Percentiles rank a stretch among this genome's conserved stretches.
Evolutionary conservation across 2,888 invertebrate species (phyloP).

Genomic region (Oligia fasciuncula): DNA sequence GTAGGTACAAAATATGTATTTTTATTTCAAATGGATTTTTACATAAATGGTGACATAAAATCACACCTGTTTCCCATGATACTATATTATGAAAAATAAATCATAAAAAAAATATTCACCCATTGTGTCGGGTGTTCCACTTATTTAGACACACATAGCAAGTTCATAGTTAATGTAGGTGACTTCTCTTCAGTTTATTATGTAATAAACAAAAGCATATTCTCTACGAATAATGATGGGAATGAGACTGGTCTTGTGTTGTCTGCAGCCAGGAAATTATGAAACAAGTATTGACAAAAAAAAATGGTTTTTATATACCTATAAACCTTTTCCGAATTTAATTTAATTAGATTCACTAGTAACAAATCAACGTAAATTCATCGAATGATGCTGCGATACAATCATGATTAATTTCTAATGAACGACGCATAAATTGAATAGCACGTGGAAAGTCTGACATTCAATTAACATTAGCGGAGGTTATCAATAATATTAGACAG

Average conservation of each 20-base stretch:
- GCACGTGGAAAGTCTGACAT: constrained; percentile 71
- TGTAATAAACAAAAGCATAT: background rate
- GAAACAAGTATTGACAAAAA: background rate
- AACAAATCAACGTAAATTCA: constrained; percentile 38
- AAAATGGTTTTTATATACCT: background rate
- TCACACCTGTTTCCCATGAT: constrained; percentile 12
- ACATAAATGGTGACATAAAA: background rate
- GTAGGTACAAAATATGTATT: background rate
- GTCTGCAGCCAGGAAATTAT: background rate
- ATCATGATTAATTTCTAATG: constrained; percentile 66
- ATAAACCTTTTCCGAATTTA: background rate
- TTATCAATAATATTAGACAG: constrained; percentile 71
- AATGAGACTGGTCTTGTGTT: no score
- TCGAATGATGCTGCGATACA: constrained; percentile 51
- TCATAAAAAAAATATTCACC: constrained; percentile 4
- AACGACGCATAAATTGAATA: constrained; percentile 55
- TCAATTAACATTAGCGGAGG: constrained; percentile 73
- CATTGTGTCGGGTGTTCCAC: constrained; percentile 29
- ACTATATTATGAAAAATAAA: background rate
- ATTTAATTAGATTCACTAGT: background rate
- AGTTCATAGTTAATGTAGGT: background rate
- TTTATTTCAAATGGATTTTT: background rate
- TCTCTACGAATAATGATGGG: background rate
- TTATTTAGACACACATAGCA: constrained; percentile 12
- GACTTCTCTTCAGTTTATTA: background rate